Percentiles rank a stretch among this genome's conserved stretches.
Conservation (phyloP, 2,888 invertebrate species). For the Chrysolina americana region DNA sequence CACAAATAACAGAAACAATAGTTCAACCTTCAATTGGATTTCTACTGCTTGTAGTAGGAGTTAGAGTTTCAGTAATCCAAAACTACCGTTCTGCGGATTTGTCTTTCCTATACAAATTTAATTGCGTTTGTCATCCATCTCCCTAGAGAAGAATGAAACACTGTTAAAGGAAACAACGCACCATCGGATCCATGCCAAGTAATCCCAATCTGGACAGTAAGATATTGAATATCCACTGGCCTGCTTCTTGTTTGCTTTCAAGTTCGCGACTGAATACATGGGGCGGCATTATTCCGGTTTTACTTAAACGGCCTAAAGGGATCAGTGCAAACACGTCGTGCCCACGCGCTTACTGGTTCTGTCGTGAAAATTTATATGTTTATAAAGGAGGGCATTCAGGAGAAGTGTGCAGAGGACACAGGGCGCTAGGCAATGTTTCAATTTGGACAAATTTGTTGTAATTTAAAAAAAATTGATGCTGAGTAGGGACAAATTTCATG, state of each 20-base stretch:
- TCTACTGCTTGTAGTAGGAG: too few relatives aligned
- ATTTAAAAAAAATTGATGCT: background rate
- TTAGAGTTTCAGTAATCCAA: too few relatives aligned
- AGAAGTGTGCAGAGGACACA: background rate
- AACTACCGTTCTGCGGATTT: too few relatives aligned
- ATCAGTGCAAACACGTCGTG: conserved; percentile 12
- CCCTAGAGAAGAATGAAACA: too few relatives aligned
- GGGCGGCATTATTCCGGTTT: background rate
- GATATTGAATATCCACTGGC: background rate
- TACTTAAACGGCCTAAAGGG: background rate
- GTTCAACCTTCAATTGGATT: too few relatives aligned
- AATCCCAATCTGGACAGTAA: background rate
- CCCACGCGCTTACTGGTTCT: background rate
- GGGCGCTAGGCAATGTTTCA: background rate
- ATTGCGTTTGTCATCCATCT: too few relatives aligned
- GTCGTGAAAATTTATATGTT: conserved; percentile 7
- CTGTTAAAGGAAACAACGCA: too few relatives aligned
- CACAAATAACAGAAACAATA: too few relatives aligned
- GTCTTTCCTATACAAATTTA: too few relatives aligned
- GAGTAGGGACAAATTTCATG: too few relatives aligned
- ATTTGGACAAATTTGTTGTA: background rate
- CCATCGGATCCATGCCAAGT: background rate
- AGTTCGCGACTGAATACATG: background rate
- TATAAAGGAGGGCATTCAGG: background rate
- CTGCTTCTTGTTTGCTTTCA: background rate